Conservation (phyloP, 2,888 invertebrate species). For the Nomada flava region DNA sequence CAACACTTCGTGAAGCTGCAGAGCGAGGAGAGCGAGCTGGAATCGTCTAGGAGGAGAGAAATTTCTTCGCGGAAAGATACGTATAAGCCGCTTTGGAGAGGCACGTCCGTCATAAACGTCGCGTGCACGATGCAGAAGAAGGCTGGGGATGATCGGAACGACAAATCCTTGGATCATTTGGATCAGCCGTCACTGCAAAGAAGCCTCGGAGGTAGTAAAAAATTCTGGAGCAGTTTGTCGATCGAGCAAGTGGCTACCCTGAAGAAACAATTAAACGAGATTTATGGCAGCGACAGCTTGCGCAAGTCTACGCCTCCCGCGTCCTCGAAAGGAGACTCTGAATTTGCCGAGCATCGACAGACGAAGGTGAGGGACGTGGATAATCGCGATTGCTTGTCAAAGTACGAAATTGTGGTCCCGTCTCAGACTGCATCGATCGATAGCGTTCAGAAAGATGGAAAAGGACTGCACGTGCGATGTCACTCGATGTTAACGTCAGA, state of each 20-base stretch:
- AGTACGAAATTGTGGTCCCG: conserved; percentile 80
- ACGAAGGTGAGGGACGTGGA: background rate
- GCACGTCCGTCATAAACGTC: conserved; percentile 92
- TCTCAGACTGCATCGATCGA: conserved; percentile 66
- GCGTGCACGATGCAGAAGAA: conserved; percentile 89
- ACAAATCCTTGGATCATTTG: conserved; percentile 83
- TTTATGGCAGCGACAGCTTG: conserved; percentile 88
- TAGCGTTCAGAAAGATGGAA: conserved; percentile 61
- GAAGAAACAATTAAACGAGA: conserved; percentile 92
- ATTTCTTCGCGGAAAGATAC: conserved; percentile 87
- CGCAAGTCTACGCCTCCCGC: conserved; percentile 47
- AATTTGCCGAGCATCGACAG: conserved; percentile 12
- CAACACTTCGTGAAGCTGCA: conserved; percentile 90
- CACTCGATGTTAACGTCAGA: conserved; percentile 80
- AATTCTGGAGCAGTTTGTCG: conserved; percentile 93
- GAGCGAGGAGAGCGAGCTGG: conserved; percentile 84
- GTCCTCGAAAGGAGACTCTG: background rate
- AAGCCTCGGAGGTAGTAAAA: conserved; percentile 88
- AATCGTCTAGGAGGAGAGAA: conserved; percentile 84
- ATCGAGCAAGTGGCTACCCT: conserved; percentile 93
- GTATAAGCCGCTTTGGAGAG: conserved; percentile 93
- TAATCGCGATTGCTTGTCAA: conserved; percentile 21
- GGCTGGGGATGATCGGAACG: conserved; percentile 84
- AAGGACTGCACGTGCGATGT: conserved; percentile 80
- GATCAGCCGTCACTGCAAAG: conserved; percentile 85